Conservation (phyloP, 2,888 invertebrate species). For the Machimus rusticus region DNA sequence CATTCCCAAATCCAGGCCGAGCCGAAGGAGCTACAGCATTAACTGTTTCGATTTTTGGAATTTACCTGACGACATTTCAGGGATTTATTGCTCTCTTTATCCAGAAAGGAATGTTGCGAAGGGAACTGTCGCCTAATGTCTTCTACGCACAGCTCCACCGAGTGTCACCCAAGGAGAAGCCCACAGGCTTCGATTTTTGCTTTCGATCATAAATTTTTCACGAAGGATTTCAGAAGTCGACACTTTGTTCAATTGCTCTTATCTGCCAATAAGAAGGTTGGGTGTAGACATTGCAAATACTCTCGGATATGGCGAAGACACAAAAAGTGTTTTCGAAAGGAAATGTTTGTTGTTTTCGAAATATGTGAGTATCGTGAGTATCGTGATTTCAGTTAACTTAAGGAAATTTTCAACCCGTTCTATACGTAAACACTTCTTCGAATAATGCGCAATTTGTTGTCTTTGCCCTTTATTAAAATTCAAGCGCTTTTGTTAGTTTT, state of each 20-base stretch:
- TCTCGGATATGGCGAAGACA: neutral
- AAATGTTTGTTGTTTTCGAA: neutral
- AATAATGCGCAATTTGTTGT: neutral
- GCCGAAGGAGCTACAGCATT: neutral
- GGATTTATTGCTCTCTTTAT: neutral
- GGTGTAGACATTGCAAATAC: neutral
- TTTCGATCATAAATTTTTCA: constrained; percentile 11
- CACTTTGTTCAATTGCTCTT: neutral
- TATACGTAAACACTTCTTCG: neutral
- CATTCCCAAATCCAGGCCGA: neutral
- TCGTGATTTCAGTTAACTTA: neutral
- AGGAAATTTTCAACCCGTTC: neutral
- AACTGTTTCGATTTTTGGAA: constrained; percentile 5
- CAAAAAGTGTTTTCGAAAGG: neutral
- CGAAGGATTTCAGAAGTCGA: neutral
- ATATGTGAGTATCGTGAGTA: neutral
- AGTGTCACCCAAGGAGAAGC: neutral
- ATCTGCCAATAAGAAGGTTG: neutral
- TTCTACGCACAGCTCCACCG: neutral
- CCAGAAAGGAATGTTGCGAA: neutral
- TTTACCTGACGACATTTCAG: neutral
- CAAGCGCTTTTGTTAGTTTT: neutral
- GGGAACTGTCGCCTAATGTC: neutral
- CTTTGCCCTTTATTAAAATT: neutral
- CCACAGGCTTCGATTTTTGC: neutral